Conservation (phyloP, 2,113 vertebrate species). For the Hippocampus comes region DNA sequence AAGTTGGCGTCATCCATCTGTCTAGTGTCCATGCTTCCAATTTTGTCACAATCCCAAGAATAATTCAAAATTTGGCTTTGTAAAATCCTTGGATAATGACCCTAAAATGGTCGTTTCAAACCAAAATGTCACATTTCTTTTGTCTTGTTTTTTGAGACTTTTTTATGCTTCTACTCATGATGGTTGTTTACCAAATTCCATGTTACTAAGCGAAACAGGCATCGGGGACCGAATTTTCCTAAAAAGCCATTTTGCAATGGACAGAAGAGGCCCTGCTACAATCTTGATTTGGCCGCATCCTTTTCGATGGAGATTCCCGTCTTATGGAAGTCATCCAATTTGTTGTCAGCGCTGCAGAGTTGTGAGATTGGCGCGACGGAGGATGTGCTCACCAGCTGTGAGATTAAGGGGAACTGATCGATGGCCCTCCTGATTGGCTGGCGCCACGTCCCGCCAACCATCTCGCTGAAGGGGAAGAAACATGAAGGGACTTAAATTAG, state of each 20-base stretch:
- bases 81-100: too few relatives aligned
- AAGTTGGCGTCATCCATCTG: too few relatives aligned
- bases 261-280: slow-evolving; percentile 3
- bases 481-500: slow-evolving; percentile 15
- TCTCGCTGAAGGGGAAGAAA: slow-evolving; percentile 10
- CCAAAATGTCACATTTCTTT: background rate
- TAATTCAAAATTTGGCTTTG: too few relatives aligned
- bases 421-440: slow-evolving; percentile 67
- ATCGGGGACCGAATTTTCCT: background rate
- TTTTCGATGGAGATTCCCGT: slow-evolving; percentile 27
- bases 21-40: background rate
- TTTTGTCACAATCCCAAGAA: background rate
- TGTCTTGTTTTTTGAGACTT: background rate
- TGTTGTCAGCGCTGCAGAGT: slow-evolving; percentile 46
- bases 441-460: slow-evolving; percentile 45
- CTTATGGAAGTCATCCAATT: slow-evolving; percentile 45
- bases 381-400: slow-evolving; percentile 68
- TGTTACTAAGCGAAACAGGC: background rate
- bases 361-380: slow-evolving; percentile 56
- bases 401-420: slow-evolving; percentile 68
- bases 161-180: background rate
- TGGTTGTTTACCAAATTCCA: background rate
- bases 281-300: slow-evolving; percentile 18
- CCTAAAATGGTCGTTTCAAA: background rate
- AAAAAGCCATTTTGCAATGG: background rate